Evolutionary conservation across 1,140 invertebrate genomes (phyloP).

Genomic region (Hylaeus anthracinus): DNA sequence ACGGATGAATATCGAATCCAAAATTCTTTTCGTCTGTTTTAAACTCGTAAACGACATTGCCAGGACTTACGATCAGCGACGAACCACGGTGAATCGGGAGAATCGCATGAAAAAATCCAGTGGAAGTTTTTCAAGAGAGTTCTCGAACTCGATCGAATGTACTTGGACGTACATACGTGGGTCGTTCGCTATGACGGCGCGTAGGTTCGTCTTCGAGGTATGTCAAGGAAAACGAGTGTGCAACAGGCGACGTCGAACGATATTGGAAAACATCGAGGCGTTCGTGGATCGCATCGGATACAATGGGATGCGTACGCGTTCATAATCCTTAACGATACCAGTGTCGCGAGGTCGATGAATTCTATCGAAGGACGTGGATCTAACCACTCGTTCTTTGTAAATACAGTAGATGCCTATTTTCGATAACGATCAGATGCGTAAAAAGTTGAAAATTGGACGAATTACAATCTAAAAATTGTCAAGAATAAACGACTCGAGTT

Average conservation of each 20-base stretch:
- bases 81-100: background rate
- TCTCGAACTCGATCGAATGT: background rate
- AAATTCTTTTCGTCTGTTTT: background rate
- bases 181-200: constrained; percentile 5
- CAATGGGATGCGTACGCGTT: constrained; percentile 31
- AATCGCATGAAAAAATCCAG: background rate
- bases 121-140: too few species aligned
- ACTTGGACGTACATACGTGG: background rate
- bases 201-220: constrained; percentile 57
- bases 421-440: too few species aligned
- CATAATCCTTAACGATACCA: constrained; percentile 14
- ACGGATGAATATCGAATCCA: background rate
- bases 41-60: too few species aligned
- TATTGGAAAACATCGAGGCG: constrained; percentile 56
- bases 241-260: constrained; percentile 31
- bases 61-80: background rate
- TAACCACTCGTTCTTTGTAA: background rate
- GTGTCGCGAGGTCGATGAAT: constrained; percentile 23
- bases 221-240: constrained; percentile 70
- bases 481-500: too few species aligned
- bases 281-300: constrained; percentile 28
- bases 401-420: too few species aligned
- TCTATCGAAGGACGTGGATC: constrained; percentile 19
- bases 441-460: too few species aligned
- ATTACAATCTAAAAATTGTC: too few species aligned